Evolutionary conservation across 2,797 vertebrate genomes (phyloP), one percentile per base, ranked within the genome.

Genomic region (Manis crassicaudata): DNA sequence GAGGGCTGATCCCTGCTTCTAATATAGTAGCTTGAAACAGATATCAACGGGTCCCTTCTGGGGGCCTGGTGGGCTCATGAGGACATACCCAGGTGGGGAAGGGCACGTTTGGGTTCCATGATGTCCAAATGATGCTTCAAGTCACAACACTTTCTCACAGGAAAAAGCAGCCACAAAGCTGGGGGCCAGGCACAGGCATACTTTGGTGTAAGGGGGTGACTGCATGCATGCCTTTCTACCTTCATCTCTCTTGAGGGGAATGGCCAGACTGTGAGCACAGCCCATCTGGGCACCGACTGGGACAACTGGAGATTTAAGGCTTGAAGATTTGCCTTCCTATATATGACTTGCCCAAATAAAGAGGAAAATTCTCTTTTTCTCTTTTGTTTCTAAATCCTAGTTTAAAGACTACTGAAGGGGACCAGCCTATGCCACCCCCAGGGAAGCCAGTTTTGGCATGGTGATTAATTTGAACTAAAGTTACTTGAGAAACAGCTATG

Each of bases 11-110:
- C 9, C 20, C n/a, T 8, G 20, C 54, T 77, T 21, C 50, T 63
- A 21, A 54, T 13, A 21, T 10, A 37, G 46, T 8, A 29, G 12
- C 46, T 70, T 54, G 35, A 20, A 82, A 46, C 54, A 86, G 46
- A n/a, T 40, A 20, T 40, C 18, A 35, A 3, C 0, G 2, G 20
- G 25, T 58, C 14, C 67, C n/a, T 70, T 40, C 20, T 16, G 46
- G 46, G 35, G 12, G 14, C 4, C 1, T 9, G 8, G 29, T 5
- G 1, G 29, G 56, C 37, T 17, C 37, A 16, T 0, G 12, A 56
- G 62, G 37, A 25, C 23, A 62, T 17, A 25, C 16, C 21, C 13
- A 29, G n/a, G 21, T 5, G 21, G 27, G 43, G 5, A 81, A 67
- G 2, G 6, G 62, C 25, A 8, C 29, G 50, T 62, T 20, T 60